Evolutionary conservation across 2,888 invertebrate genomes (phyloP), one percentile per base, ranked within the genome.

Genomic region (Loripinus fragilis): DNA sequence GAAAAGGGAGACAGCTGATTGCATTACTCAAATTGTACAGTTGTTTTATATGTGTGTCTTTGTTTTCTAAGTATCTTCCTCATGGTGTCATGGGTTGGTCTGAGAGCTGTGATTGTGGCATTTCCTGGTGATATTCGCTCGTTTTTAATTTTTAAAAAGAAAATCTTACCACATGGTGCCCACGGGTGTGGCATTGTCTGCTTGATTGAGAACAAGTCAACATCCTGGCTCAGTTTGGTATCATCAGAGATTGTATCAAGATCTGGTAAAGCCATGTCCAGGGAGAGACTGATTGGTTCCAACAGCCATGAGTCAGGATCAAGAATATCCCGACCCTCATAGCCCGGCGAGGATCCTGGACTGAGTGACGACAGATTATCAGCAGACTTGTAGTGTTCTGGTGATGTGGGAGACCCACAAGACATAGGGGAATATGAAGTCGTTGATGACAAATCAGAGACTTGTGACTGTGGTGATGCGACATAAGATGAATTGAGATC

Each of bases 121-220:
- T n/a, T n/a, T n/a, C n/a, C n/a, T n/a, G n/a, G n/a, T n/a, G n/a
- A n/a, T n/a, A n/a, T n/a, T n/a, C n/a, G n/a, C n/a, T n/a, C n/a
- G n/a, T n/a, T n/a, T n/a, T n/a, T n/a, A n/a, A n/a, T n/a, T n/a
- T n/a, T n/a, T n/a, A n/a, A 25, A 17, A 38, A 38, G 12, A 38
- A 38, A 8, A 25, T 80, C 89, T 85, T 81, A 91, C 91, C 90
- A 86, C 85, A 80, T 78, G 90, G 84, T 77, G 85, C 83, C 83
- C 88, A 85, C 38, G 88, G 86, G 25, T 83, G 80, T 71, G 78
- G 83, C 35, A 38, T 50, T 20, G 84, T 79, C 77, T 88, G 87
- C 79, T 89, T 87, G 66, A 90, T 85, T 83, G 87, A 88, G 80
- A 84, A 87, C 75, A 89, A 78, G 74, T 87, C 89, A 72, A 86